These are phyloP conservation scores for Neoaliturus tenellus DNA, from an alignment of 2,888 invertebrate species.

Conservation along the genomic window DNA sequence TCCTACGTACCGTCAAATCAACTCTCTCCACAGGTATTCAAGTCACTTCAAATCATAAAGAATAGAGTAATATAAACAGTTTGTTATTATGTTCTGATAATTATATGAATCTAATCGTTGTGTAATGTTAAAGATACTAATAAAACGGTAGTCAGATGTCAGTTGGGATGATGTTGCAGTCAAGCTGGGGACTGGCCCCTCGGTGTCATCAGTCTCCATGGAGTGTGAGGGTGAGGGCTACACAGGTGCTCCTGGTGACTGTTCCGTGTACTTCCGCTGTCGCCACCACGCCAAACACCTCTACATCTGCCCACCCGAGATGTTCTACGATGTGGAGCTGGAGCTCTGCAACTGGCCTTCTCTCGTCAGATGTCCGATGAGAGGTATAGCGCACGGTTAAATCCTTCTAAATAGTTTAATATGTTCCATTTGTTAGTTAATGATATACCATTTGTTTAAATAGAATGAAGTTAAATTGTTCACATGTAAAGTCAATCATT, in stretches of 20 bases:
- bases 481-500: too few species aligned
- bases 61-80: too few species aligned
- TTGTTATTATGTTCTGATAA: too few species aligned
- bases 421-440: too few species aligned
- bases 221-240: conserved; percentile 65
- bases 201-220: conserved; percentile 60
- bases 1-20: conserved; percentile 76
- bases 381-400: too few species aligned
- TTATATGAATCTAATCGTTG: too few species aligned
- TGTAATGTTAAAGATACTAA: too few species aligned
- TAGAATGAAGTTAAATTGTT: too few species aligned
- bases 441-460: too few species aligned
- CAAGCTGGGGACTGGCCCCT: conserved; percentile 60
- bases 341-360: conserved; percentile 70
- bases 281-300: conserved; percentile 67
- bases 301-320: conserved; percentile 69
- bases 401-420: too few species aligned
- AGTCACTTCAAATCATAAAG: too few species aligned
- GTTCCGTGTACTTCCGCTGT: conserved; percentile 69
- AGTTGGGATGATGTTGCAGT: conserved; percentile 52
- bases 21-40: conserved; percentile 51
- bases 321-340: conserved; percentile 68
- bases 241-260: conserved; percentile 66
- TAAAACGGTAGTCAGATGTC: too few species aligned
- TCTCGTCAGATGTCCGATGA: conserved; percentile 66